A percentile compares a stretch with the other conserved stretches of the same genome.
Evolutionary conservation across 1,140 invertebrate species (phyloP).

Genomic region (Tetragonula clypearis): DNA sequence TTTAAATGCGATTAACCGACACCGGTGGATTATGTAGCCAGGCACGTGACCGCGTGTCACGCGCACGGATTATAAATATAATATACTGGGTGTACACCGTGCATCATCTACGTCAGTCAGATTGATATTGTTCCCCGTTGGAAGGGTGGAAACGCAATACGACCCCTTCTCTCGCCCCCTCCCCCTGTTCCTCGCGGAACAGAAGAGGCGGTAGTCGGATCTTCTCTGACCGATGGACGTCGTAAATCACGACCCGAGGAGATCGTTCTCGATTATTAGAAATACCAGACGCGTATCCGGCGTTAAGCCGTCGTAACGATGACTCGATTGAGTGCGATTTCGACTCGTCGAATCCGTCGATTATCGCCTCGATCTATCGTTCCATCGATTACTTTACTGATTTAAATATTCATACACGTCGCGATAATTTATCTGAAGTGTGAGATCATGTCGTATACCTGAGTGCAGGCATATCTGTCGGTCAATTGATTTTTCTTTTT

Average conservation of each 20-base stretch:
- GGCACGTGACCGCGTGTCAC: conserved; percentile 79
- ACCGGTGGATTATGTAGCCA: conserved; percentile 56
- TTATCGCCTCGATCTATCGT: conserved; percentile 36
- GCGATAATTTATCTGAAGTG: neutral
- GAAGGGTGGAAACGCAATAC: conserved; percentile 15
- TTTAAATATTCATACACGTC: conserved; percentile 16
- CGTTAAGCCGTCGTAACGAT: neutral
- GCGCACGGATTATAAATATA: conserved; percentile 81
- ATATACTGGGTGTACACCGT: conserved; percentile 70
- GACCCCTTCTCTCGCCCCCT: no score
- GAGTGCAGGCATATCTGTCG: neutral
- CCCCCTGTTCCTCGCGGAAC: no score
- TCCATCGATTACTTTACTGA: conserved; percentile 1
- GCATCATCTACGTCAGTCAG: conserved; percentile 26
- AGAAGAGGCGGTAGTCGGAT: conserved; percentile 7
- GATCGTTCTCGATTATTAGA: conserved; percentile 61
- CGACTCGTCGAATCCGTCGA: neutral
- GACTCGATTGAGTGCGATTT: neutral
- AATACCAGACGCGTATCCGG: conserved; percentile 32
- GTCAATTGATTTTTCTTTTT: neutral
- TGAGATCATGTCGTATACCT: neutral
- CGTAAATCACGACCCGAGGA: conserved; percentile 60
- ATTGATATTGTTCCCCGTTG: conserved; percentile 47
- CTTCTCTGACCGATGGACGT: conserved; percentile 7
- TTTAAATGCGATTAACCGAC: conserved; percentile 79